phyloP scores from a whole-genome alignment of 2,888 invertebrate species.

The Theodoxus fluviatilis region DNA sequence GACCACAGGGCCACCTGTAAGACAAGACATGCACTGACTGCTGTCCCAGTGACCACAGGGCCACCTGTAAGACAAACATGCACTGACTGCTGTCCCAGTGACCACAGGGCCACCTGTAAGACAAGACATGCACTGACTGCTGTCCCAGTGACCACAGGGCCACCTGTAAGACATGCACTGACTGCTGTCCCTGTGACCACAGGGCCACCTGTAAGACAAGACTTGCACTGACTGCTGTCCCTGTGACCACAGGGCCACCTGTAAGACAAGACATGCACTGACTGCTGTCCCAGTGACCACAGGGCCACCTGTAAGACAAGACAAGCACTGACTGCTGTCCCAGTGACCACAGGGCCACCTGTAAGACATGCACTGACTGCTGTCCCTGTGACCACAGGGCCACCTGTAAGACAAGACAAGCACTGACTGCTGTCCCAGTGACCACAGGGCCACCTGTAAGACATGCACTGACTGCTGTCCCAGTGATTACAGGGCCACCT shows the following conservation, averaged over 20 bases:
- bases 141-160: conserved; percentile 96
- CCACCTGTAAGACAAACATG: conserved; percentile 72
- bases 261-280: no score
- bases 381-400: conserved; percentile 96
- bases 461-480: no score
- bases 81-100: conserved; percentile 91
- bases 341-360: conserved; percentile 88
- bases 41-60: conserved; percentile 94
- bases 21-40: no score
- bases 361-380: no score
- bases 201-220: conserved; percentile 77
- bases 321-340: no score
- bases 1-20: conserved; percentile 84
- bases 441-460: conserved; percentile 81
- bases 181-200: conserved; percentile 93
- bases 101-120: conserved; percentile 81
- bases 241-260: conserved; percentile 88
- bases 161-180: conserved; percentile 69
- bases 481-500: conserved; percentile 88
- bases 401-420: conserved; percentile 69
- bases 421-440: conserved; percentile 91
- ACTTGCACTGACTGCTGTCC: no score
- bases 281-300: conserved; percentile 93
- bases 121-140: no score
- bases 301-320: conserved; percentile 77